Base-by-base conservation (phyloP, 2,113 vertebrate genomes). In the Zapus hudsonius region DNA sequence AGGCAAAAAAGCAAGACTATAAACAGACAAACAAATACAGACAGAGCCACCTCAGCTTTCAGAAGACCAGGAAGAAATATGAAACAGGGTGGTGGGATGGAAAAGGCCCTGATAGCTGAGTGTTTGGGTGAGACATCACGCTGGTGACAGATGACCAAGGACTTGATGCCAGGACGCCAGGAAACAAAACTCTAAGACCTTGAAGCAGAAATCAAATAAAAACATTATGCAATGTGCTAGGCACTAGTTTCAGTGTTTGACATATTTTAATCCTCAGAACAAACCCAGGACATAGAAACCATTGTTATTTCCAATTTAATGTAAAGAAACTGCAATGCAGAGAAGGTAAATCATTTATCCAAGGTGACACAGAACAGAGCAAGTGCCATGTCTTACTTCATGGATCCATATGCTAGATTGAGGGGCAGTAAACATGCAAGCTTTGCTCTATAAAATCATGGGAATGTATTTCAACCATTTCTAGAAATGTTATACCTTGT, bases 361-460 rank as follows among this genome's bases (percentile, higher is more conserved):
- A 47, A 79, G 36, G 31, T 44, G 29, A 90, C 52, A 64, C 17
- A 69, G 27, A 80, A 70, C 52, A 70, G 25, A 55, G 79, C 44
- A 69, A 20, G 7, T 83, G 27, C 78, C 17, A 11, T 86, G 75
- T 93, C 72, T 70, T 85, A 22, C 70, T 72, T 82, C 23, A 40
- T 22, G 20, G 27, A 44, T 38, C 59, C 85, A 89, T 57, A 74
- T 47, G 36, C 12, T 59, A 44, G 72, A 57, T 67, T 63, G 36
- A 19, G 17, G 31, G 10, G 13, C 38, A 69, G 70, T 44, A 63
- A 73, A 64, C 19, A 57, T 61, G 40, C 13, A 87, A 2, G 55
- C 9, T 16, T 74, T 83, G n/a, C 17, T 95, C 38, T 63, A 3
- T 69, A 42, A 59, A 92, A 29, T 64, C 17, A 16, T 2, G 63